phyloP scores from a whole-genome alignment of 2,797 vertebrate genomes.

The Psittacula echo region DNA sequence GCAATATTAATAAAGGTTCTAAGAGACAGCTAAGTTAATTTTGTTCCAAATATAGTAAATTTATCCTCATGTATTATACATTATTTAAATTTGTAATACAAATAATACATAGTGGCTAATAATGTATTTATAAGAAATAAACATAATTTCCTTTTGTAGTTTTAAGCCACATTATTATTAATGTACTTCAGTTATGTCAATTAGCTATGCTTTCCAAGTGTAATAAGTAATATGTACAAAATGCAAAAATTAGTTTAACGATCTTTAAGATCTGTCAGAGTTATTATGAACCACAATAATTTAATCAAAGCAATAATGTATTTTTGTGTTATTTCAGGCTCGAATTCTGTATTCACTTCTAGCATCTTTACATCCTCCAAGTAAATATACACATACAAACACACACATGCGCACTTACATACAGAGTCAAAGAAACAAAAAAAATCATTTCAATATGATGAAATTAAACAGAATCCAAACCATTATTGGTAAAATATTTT shows the following conservation, averaged over 20 bases:
- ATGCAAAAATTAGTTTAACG: constrained; percentile 28
- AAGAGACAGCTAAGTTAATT: constrained; percentile 74
- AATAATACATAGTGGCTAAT: constrained; percentile 75
- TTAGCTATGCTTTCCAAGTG: constrained; percentile 41
- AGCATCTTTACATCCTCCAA: not conserved
- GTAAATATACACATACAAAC: not conserved
- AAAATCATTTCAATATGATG: not conserved
- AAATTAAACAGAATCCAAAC: not conserved
- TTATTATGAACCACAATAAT: not conserved
- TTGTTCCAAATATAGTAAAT: constrained; percentile 77
- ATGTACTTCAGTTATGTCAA: constrained; percentile 48
- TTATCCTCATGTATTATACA: constrained; percentile 79
- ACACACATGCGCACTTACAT: not conserved
- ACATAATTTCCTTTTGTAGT: constrained; percentile 68
- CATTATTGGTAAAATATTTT: not conserved
- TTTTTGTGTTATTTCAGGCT: not conserved
- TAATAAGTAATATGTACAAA: constrained; percentile 41
- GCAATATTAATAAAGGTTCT: constrained; percentile 78
- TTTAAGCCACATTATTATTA: constrained; percentile 63
- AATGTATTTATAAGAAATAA: constrained; percentile 77
- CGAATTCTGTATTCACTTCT: not conserved
- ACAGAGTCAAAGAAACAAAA: not conserved
- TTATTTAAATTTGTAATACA: constrained; percentile 77
- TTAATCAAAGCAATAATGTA: not conserved
- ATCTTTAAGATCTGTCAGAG: not conserved